phyloP scores from a whole-genome alignment of 2,797 vertebrate species.

The Todus mexicanus region DNA sequence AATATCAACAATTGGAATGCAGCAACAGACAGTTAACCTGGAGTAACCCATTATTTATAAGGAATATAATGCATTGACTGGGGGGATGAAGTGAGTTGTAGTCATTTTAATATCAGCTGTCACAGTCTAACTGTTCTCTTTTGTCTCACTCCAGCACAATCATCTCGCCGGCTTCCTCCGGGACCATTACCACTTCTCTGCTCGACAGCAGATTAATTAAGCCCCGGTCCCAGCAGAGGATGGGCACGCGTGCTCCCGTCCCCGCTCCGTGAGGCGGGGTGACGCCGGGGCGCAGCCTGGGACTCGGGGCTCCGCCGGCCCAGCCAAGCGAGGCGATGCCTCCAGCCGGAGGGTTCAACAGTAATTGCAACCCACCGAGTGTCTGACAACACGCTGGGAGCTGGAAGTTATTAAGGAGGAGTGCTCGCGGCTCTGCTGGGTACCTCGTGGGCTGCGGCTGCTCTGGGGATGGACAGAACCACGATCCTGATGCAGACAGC shows the following conservation, averaged over 20 bases:
- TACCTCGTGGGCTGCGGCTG: accelerated
- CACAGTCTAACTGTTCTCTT: slow-evolving; percentile 68
- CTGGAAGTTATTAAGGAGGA: not conserved
- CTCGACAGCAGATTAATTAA: slow-evolving; percentile 69
- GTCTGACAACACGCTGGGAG: not conserved
- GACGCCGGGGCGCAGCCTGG: not conserved
- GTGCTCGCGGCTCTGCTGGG: accelerated
- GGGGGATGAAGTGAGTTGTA: slow-evolving; percentile 66
- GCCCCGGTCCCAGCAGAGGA: not conserved
- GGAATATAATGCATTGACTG: slow-evolving; percentile 62
- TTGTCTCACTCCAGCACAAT: slow-evolving; percentile 59
- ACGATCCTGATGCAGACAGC: accelerated
- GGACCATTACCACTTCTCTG: slow-evolving; percentile 26
- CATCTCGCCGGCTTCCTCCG: slow-evolving; percentile 32
- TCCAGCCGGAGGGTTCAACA: not conserved
- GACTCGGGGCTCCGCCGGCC: not conserved
- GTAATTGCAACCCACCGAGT: not conserved
- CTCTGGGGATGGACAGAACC: accelerated
- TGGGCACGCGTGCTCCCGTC: not conserved
- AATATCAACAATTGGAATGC: slow-evolving; percentile 81
- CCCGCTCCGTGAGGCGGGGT: not conserved
- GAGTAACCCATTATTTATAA: slow-evolving; percentile 76
- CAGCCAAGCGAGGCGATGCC: not conserved
- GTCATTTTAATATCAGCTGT: slow-evolving; percentile 75
- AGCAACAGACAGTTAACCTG: slow-evolving; percentile 78